Percentiles rank a stretch among this genome's conserved stretches.
Conservation (phyloP, 2,797 vertebrate genomes). For the Cyclopterus lumpus region DNA sequence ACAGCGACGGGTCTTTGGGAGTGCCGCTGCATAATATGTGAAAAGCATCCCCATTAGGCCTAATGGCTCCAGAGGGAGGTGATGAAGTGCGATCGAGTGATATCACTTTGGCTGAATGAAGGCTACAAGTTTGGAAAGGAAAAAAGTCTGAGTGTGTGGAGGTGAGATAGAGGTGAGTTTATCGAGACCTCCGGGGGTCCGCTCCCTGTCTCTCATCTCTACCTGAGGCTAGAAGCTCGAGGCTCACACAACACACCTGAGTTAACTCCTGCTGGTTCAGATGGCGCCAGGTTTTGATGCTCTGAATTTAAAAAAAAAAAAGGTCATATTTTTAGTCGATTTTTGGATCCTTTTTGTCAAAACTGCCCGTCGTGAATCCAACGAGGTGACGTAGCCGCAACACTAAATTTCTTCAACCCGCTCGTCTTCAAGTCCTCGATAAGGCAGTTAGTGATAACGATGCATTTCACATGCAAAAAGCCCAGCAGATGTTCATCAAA, state of each 20-base stretch:
- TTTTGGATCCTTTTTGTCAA: background rate
- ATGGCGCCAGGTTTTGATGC: background rate
- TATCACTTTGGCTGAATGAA: background rate
- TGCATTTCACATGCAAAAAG: constrained; percentile 26
- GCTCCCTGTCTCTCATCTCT: background rate
- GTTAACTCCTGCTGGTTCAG: background rate
- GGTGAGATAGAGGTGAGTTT: background rate
- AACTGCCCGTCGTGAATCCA: background rate
- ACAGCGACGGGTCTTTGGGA: background rate
- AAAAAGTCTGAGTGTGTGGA: background rate
- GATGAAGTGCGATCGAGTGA: background rate
- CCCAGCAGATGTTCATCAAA: constrained; percentile 19
- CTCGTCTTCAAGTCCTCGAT: background rate
- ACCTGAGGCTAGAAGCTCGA: background rate
- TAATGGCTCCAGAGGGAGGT: background rate
- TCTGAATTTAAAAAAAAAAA: too few species aligned
- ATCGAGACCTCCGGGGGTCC: background rate
- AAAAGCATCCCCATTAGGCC: background rate
- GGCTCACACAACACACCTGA: background rate
- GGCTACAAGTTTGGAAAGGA: background rate
- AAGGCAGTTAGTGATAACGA: constrained; percentile 1
- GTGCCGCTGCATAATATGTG: background rate
- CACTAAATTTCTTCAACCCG: background rate
- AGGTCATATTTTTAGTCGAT: background rate
- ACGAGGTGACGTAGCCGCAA: background rate